Evolutionary conservation across 2,888 invertebrate genomes (phyloP), one percentile per base, ranked within the genome.

Genomic region (Melieria crassipennis): DNA sequence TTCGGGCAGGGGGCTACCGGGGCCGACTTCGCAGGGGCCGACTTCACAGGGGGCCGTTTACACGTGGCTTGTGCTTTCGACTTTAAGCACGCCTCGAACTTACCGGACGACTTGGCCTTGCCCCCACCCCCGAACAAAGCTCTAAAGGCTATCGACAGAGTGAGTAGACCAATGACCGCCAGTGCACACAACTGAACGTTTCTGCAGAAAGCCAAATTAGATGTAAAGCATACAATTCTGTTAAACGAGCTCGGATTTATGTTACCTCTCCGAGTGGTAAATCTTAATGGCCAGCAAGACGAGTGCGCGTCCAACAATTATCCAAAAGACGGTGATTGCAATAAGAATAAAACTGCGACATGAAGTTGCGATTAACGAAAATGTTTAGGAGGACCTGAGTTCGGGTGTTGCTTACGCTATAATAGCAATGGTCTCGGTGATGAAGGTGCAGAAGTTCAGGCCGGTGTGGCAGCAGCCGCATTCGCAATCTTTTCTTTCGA

Each of bases 241-340:
- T 50, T 7, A n/a, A 7, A 7, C 13, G 9, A 52, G 6, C 13
- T 52, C 6, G 11, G 30, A 30, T 30, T 3, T 30, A 2, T 30
- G 30, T 30, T 64, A 78, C 78, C 77, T 77, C 65, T 69, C 75
- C 11, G 75, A 71, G 7, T 73, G 7, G 42, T 73, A 72, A 10
- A 76, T 48, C 16, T 65, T 65, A 55, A 71, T 45, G 3, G 16
- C 42, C 9, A 81, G 62, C 46, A 74, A 70, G n/a, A 75, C 65
- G 0, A 79, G 30, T 47, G 80, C 78, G 50, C 79, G 76, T 46
- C 72, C 68, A 43, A 84, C 60, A 0, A 74, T 75, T 16, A 83
- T 43, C 84, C 84, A 83, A 70, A 83, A 82, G 7, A 81, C 78
- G 3, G 79, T 60, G 9, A 79, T 76, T 48, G 77, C 78, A 43